These are phyloP conservation scores for Cosmopolites sordidus DNA, from an alignment of 2,888 invertebrate genomes.

Conservation along the genomic window DNA sequence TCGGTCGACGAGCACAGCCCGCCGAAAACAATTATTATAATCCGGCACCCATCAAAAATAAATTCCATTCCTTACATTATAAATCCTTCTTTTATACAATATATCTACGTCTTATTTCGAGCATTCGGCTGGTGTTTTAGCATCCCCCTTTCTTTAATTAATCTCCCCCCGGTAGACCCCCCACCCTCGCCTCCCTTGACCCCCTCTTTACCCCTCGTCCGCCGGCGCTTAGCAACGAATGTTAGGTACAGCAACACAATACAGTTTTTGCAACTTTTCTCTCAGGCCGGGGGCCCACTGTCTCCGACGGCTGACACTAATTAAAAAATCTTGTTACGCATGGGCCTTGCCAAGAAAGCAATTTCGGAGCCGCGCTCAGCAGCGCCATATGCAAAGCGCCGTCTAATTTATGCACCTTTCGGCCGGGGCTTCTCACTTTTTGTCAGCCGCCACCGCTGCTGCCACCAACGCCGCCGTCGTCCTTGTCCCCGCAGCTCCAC, in stretches of 20 bases:
- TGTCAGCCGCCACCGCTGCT: conserved; percentile 4
- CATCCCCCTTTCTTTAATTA: conserved; percentile 50
- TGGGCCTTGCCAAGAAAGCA: conserved; percentile 27
- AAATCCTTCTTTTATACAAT: conserved; percentile 50
- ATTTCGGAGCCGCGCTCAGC: conserved; percentile 11
- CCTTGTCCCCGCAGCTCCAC: too few relatives aligned
- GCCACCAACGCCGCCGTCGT: neutral
- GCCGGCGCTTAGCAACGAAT: conserved; percentile 46
- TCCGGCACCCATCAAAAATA: conserved; percentile 42
- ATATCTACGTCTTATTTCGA: conserved; percentile 49
- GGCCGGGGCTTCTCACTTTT: conserved; percentile 13
- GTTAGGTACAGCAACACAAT: conserved; percentile 47
- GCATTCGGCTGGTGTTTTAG: conserved; percentile 48
- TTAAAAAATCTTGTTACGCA: conserved; percentile 50
- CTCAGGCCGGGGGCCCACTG: conserved; percentile 41
- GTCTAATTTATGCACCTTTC: conserved; percentile 30
- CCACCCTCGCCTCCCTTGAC: conserved; percentile 39
- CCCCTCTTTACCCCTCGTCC: neutral
- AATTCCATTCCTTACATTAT: conserved; percentile 46
- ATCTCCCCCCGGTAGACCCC: conserved; percentile 43
- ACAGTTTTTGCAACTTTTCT: conserved; percentile 48
- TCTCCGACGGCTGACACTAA: conserved; percentile 48
- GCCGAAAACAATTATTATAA: conserved; percentile 11
- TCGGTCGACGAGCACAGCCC: neutral
- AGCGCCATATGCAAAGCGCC: conserved; percentile 29